A percentile compares a stretch with the other conserved stretches of the same genome.
phyloP scores from a whole-genome alignment of 2,797 vertebrate genomes.

The Denticeps clupeoides region DNA sequence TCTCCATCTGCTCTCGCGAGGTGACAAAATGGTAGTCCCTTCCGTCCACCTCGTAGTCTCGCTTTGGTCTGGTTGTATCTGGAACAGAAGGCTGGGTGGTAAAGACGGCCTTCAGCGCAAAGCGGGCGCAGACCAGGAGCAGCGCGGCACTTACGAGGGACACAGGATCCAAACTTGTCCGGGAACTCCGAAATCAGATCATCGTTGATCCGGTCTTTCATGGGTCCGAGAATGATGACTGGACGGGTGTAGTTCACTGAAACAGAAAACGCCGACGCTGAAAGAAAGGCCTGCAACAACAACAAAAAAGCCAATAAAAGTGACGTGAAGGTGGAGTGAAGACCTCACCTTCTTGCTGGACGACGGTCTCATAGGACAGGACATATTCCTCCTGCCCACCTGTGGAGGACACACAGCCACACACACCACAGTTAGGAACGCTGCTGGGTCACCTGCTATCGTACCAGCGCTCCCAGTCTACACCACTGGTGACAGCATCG shows the following conservation, averaged over 20 bases:
- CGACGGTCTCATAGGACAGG: conserved; percentile 67
- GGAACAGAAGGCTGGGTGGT: conserved; percentile 11
- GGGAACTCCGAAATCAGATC: conserved; percentile 97
- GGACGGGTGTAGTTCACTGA: conserved; percentile 87
- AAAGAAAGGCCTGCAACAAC: too few species aligned
- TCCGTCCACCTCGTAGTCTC: conserved; percentile 91
- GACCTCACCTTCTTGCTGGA: conserved; percentile 70
- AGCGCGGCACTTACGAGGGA: conserved; percentile 91
- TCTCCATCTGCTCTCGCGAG: conserved; percentile 93
- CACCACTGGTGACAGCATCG: too few species aligned
- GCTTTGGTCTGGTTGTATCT: conserved; percentile 92
- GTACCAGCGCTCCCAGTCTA: too few species aligned
- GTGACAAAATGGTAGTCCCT: conserved; percentile 95
- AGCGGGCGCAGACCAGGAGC: conserved; percentile 92
- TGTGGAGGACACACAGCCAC: conserved; percentile 24
- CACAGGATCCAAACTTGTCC: conserved; percentile 94
- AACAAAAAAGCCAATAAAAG: not conserved
- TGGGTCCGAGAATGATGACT: conserved; percentile 89
- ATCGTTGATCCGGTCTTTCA: conserved; percentile 96
- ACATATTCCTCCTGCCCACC: conserved; percentile 74
- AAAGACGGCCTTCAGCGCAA: conserved; percentile 69
- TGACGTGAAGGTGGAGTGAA: not conserved
- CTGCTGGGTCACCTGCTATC: too few species aligned
- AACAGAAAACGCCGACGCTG: conserved; percentile 18
- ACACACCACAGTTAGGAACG: conserved; percentile 1